A percentile compares a stretch with the other conserved stretches of the same genome.
Evolutionary conservation across 1,140 invertebrate species (phyloP).

Genomic region (Oedothorax gibbosus): DNA sequence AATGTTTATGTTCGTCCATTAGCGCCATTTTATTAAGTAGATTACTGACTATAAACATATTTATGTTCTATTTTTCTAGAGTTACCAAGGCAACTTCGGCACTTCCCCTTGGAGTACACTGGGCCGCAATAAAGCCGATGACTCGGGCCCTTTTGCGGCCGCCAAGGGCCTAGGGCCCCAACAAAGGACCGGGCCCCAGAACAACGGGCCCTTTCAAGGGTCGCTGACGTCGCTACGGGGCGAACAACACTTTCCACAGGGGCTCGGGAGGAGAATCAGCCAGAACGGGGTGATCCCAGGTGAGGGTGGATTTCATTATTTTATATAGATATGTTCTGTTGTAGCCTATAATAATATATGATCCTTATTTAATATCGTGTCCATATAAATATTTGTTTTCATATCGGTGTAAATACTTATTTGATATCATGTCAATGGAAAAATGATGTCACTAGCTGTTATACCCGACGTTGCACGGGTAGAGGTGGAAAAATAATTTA

Average conservation of each 20-base stretch:
- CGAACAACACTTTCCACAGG: conserved; percentile 19
- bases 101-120: conserved; percentile 34
- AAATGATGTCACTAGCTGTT: too few relatives aligned
- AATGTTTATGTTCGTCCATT: too few relatives aligned
- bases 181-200: conserved; percentile 38
- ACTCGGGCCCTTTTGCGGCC: neutral
- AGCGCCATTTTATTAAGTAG: too few relatives aligned
- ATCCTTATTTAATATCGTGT: too few relatives aligned
- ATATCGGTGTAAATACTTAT: too few relatives aligned
- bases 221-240: conserved; percentile 34
- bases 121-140: conserved; percentile 10
- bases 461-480: too few relatives aligned
- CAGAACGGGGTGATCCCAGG: conserved; percentile 46
- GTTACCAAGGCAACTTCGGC: conserved; percentile 37
- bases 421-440: too few relatives aligned
- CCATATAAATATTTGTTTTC: too few relatives aligned
- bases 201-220: conserved; percentile 11
- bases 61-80: too few relatives aligned
- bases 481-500: too few relatives aligned
- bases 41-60: neutral
- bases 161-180: conserved; percentile 11
- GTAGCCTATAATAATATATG: too few relatives aligned
- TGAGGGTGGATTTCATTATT: neutral
- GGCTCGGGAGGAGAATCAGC: conserved; percentile 24
- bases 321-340: too few relatives aligned